Base-by-base conservation (phyloP, 2,888 invertebrate genomes). In the Eretmocerus hayati region DNA sequence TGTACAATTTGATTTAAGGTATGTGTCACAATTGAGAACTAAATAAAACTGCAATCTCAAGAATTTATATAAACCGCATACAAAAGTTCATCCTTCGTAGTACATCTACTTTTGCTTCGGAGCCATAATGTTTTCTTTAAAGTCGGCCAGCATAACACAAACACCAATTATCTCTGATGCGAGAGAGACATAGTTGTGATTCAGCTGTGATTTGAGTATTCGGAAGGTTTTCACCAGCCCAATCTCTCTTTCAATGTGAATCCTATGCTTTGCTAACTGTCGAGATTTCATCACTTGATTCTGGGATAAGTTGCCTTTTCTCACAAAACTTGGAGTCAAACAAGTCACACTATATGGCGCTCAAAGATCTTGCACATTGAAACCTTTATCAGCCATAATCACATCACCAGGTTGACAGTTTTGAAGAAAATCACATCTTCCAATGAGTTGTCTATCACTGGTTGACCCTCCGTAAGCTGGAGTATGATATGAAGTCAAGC, bases 301-400 rank as follows among this genome's bases (percentile, higher is more conserved):
- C 9, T 18, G 16, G 16, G 35, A 18, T 35, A 35, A 15, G 18
- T 35, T 18, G n/a, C 16, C 35, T 3, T 16, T 35, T 13, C 35
- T 35, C 18, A 9, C 18, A 35, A 35, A 35, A 35, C 16, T 9
- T 13, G 5, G 35, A 15, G 3, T 35, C 9, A 18, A 15, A 15
- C 4, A 15, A 18, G 35, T 35, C 5, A 35, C 16, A 35, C 18
- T 3, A 35, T 9, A 44, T 19, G 54, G 43, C 4, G 54, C 57
- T 37, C 56, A 57, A 3, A 59, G 31, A 52, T 60, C 60, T 42
- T 60, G 58, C 5, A 59, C 57, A 23, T 42, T 48, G 31, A 59
- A 57, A 5, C 59, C 58, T 21, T 55, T 47, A 42, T 59, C 59
- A 9, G 57, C 57, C 54, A 58, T 58, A n/a, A 58, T 50, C 23